Evolutionary conservation across 37 sponge, comb jelly and placozoan species (phyloP).

Genomic region (Beroe forskalii): DNA sequence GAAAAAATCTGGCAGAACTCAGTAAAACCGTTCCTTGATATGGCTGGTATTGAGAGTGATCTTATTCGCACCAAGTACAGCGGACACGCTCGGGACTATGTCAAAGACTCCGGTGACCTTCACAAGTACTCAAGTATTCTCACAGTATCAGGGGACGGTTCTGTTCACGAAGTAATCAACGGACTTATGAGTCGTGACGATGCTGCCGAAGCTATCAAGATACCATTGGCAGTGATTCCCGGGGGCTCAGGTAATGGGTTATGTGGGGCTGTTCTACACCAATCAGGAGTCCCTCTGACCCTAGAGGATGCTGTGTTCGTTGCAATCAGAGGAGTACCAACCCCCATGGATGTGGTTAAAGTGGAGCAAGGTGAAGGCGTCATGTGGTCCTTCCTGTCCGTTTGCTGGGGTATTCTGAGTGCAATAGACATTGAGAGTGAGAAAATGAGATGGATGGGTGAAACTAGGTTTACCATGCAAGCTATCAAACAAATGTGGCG

Average conservation of each 20-base stretch:
- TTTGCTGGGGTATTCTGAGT: constrained; percentile 36
- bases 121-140: constrained; percentile 15
- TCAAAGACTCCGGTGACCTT: not conserved
- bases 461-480: constrained; percentile 33
- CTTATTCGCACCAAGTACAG: constrained; percentile 44
- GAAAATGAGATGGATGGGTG: constrained; percentile 47
- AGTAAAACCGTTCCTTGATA: constrained; percentile 20
- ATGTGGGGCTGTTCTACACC: constrained; percentile 24
- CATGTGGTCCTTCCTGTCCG: constrained; percentile 40
- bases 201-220: not conserved
- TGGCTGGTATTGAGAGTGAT: not conserved
- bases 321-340: not conserved
- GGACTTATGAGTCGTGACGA: constrained; percentile 39
- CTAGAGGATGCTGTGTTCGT: constrained; percentile 44
- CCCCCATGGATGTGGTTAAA: constrained; percentile 36
- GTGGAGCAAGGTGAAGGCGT: constrained; percentile 19
- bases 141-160: constrained; percentile 45
- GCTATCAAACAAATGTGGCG: constrained; percentile 41
- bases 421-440: constrained; percentile 57
- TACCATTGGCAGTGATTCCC: constrained; percentile 43
- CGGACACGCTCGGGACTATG: constrained; percentile 21
- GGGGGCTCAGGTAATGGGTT: constrained; percentile 59
- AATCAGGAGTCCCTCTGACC: constrained; percentile 26
- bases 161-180: constrained; percentile 38
- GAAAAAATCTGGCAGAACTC: constrained; percentile 13